Conservation (phyloP, 2,888 invertebrate species). For the Lasioglossum villosulum region DNA sequence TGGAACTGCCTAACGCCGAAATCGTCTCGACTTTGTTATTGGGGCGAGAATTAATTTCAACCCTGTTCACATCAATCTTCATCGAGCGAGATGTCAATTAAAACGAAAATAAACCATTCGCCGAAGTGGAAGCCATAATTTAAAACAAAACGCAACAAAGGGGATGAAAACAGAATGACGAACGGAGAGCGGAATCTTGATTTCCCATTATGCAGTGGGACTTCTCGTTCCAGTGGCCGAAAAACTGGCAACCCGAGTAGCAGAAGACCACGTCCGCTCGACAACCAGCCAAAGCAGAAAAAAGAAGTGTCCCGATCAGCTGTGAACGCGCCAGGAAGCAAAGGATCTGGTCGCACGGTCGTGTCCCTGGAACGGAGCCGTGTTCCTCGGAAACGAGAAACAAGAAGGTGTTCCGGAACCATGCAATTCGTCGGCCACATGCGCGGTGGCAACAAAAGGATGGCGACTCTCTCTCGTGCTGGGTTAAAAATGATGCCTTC, state of each 20-base stretch:
- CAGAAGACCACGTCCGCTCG: neutral
- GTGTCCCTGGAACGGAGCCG: neutral
- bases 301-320: neutral
- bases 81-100: too few species aligned
- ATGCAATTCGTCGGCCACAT: slow-evolving; percentile 47
- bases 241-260: neutral
- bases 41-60: too few species aligned
- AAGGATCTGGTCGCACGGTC: slow-evolving; percentile 9
- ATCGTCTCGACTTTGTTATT: too few species aligned
- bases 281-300: neutral
- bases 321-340: neutral
- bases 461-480: slow-evolving; percentile 39
- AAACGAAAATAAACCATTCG: too few species aligned
- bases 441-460: slow-evolving; percentile 38
- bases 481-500: slow-evolving; percentile 67
- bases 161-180: too few species aligned
- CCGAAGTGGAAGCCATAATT: too few species aligned
- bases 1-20: too few species aligned
- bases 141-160: too few species aligned
- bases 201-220: too few species aligned
- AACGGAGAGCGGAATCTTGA: too few species aligned
- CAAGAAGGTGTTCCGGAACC: slow-evolving; percentile 22
- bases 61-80: too few species aligned
- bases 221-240: neutral
- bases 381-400: slow-evolving; percentile 30